Conservation (phyloP, 2,113 vertebrate genomes). For the Hemibagrus wyckioides region DNA sequence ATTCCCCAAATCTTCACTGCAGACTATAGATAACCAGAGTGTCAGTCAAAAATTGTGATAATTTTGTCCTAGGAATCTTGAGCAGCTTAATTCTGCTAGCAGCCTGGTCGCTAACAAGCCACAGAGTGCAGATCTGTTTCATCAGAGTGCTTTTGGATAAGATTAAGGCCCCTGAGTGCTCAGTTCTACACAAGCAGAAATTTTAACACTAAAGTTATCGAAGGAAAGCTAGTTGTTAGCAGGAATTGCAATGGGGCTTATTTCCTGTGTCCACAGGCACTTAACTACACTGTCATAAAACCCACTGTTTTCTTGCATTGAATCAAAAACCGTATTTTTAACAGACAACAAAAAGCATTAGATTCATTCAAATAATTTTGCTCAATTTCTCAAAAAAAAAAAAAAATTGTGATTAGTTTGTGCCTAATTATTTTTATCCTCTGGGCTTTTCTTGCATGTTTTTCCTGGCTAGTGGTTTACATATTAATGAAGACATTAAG, state of each 20-base stretch:
- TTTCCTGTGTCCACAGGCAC: not conserved
- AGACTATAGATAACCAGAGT: not conserved
- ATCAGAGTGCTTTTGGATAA: slow-evolving; percentile 21
- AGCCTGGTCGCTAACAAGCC: slow-evolving; percentile 4
- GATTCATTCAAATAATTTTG: slow-evolving; percentile 4
- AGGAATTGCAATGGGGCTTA: not conserved
- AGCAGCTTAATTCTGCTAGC: slow-evolving; percentile 21
- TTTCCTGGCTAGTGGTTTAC: slow-evolving; percentile 19
- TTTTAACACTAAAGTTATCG: slow-evolving; percentile 33
- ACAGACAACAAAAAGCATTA: not conserved
- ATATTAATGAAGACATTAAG: slow-evolving; percentile 20
- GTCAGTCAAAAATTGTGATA: not conserved
- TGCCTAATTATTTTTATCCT: slow-evolving; percentile 33
- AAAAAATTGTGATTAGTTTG: not conserved
- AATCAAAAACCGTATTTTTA: not conserved
- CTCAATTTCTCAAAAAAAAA: not conserved
- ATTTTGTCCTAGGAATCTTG: not conserved
- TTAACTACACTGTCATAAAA: not conserved
- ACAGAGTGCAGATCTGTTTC: slow-evolving; percentile 20
- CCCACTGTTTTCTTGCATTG: not conserved
- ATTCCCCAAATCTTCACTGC: not conserved
- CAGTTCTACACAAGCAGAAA: slow-evolving; percentile 33
- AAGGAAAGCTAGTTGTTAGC: not conserved
- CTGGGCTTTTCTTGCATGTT: slow-evolving; percentile 12
- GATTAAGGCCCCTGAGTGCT: slow-evolving; percentile 51